Base-by-base conservation (phyloP, 2,888 invertebrate genomes). In the Sinodicranocentrus sp. region DNA sequence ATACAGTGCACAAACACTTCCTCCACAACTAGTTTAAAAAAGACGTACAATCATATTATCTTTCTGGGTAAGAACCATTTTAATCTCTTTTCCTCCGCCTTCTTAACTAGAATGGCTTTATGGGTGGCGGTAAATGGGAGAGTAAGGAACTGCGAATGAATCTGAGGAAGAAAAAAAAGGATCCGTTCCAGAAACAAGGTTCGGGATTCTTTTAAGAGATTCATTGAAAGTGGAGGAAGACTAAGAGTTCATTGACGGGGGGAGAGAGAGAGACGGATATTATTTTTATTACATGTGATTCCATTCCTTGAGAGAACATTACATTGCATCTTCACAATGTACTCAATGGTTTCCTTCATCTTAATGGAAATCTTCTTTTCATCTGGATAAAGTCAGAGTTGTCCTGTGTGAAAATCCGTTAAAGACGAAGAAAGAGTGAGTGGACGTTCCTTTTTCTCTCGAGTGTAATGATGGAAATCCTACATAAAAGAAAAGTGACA, bases 261-360 rank as follows among this genome's bases (percentile, higher is more conserved):
- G n/a, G n/a, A n/a, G n/a, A n/a, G n/a, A n/a, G n/a, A n/a, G n/a
- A 33, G 33, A 33, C 33, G 5, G 48, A 13, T 17, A 57, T 19
- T 59, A 59, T 59, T 57, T 57, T 57, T 57, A 57, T 57, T 57
- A 21, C 5, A 59, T 6, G 25, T 59, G 59, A 59, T 59, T 26
- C 33, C 52, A 52, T 19, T 52, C 10, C 10, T 33, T 33, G n/a
- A n/a, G n/a, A n/a, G n/a, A n/a, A n/a, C n/a, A n/a, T n/a, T n/a
- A n/a, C n/a, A n/a, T 10, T 33, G 33, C 33, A 6, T 33, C 33
- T 33, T 33, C n/a, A n/a, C n/a, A n/a, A n/a, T n/a, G n/a, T n/a
- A n/a, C n/a, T n/a, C n/a, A 3, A 44, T 2, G 44, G 44, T 52
- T 52, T 17, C 15, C 48, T 48, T 15, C 59, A 59, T 59, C 59